Base-by-base conservation (phyloP, 1,140 invertebrate genomes). In the Bombus superbus region DNA sequence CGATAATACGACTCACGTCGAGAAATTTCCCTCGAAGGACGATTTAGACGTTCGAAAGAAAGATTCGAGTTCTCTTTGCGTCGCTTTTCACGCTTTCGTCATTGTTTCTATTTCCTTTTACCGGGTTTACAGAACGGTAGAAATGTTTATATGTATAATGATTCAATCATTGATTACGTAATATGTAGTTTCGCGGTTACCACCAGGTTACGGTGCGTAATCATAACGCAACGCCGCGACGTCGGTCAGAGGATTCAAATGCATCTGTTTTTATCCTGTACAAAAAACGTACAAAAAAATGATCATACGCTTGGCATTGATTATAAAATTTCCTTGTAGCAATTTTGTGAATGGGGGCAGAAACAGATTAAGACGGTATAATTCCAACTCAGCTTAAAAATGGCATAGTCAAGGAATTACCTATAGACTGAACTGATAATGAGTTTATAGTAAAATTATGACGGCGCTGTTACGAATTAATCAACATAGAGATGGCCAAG, bases 61-160 rank as follows among this genome's bases (percentile, higher is more conserved):
- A 90, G 89, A 90, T 92, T 91, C 83, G 86, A 91, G 90, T 89
- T 89, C 77, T 88, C 72, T 87, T 81, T 88, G 81, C 84, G 73
- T 87, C 82, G 59, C n/a, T 32, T 85, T 87, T 78, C 77, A 77
- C 84, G 76, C 75, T 75, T 73, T 78, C 42, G 32, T 53, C 32
- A 47, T 64, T 53, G 22, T 47, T 75, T 57, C 13, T 47, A 44
- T 76, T 35, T 38, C n/a, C 22, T 59, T 22, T n/a, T 66, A 44
- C 66, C 66, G 44, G 44, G n/a, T 62, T 62, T 57, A 18, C 1
- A 47, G 18, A 11, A 57, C 18, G 38, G 38, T 81, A 59, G 18
- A 72, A 32, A 72, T 13, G 18, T 42, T 59, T n/a, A 62, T 62
- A n/a, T 62, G 3, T 13, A 22, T 47, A 47, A 81, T 32, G 47